phyloP scores from a whole-genome alignment of 2,113 vertebrate species.

The Steatornis caripensis region DNA sequence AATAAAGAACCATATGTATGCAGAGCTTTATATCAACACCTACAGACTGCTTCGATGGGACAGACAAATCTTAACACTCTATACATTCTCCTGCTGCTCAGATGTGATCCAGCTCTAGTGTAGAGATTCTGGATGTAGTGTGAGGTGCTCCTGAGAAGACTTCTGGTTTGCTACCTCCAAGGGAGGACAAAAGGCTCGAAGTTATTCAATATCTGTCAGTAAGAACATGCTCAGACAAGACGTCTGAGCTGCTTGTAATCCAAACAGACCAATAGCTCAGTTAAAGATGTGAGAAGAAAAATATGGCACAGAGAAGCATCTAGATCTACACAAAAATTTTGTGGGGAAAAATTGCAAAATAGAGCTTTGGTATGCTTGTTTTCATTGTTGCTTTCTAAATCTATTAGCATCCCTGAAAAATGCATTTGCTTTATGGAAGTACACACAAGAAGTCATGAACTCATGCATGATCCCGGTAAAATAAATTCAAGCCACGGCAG shows the following conservation, averaged over 20 bases:
- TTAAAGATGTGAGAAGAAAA: not conserved
- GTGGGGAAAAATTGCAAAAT: not conserved
- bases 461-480: not conserved
- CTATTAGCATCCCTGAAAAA: not conserved
- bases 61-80: not conserved
- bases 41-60: not conserved
- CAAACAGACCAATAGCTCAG: not conserved
- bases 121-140: not conserved
- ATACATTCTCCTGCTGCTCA: not conserved
- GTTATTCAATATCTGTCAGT: not conserved
- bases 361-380: not conserved
- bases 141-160: not conserved
- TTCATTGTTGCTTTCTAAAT: not conserved
- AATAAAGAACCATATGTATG: not conserved
- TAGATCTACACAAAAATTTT: not conserved
- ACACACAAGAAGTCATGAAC: fast-evolving
- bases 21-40: not conserved
- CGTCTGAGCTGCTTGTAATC: not conserved
- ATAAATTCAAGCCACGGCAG: not conserved
- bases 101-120: not conserved
- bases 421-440: not conserved
- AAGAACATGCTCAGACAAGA: not conserved
- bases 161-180: not conserved
- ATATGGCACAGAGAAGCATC: not conserved
- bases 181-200: not conserved